These are phyloP conservation scores for Tragelaphus imberbis DNA, from an alignment of 2,113 vertebrate species.

Conservation along the genomic window DNA sequence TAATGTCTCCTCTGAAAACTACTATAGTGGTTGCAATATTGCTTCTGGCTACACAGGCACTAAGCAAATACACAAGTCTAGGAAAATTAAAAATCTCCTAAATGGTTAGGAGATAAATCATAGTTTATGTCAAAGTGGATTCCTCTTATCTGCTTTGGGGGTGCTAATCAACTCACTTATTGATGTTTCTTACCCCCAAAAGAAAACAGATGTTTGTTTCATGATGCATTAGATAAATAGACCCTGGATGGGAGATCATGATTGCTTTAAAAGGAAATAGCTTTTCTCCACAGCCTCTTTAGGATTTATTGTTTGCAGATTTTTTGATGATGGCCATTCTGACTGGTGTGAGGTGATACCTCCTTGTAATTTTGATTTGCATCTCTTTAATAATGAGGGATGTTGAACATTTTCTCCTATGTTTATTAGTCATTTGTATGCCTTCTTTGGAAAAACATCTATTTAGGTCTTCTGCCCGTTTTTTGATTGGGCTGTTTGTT, in stretches of 20 bases:
- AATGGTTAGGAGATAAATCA: neutral
- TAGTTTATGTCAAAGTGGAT: neutral
- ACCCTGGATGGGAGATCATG: neutral
- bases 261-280: neutral
- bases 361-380: neutral
- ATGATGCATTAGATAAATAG: neutral
- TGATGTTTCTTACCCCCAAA: neutral
- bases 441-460: neutral
- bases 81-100: neutral
- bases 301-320: neutral
- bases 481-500: neutral
- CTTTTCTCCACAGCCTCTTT: neutral
- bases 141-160: neutral
- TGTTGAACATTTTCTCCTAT: neutral
- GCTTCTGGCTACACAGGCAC: neutral
- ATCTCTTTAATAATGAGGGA: neutral
- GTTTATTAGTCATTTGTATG: neutral
- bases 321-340: neutral
- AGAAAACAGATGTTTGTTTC: neutral
- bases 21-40: neutral
- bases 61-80: neutral
- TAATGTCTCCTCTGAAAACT: neutral
- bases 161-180: neutral
- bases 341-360: neutral
- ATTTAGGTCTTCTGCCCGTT: neutral